Base-by-base conservation (phyloP, 2,888 invertebrate genomes). In the Dryadula phaetusa region DNA sequence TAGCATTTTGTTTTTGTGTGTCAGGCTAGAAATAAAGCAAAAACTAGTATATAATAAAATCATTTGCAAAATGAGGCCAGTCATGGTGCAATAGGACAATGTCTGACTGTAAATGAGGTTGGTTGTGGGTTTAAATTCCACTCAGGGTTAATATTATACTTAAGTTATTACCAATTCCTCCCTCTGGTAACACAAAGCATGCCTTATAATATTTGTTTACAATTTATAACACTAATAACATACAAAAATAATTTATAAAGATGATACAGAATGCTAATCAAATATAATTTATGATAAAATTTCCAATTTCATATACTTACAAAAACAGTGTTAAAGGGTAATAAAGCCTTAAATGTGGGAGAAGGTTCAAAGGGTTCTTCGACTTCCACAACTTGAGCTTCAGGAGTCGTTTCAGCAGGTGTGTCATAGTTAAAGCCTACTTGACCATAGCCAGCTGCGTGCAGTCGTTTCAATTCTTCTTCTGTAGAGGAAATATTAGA, bases 381-480 rank as follows among this genome's bases (percentile, higher is more conserved):
- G 28, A 94, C 94, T 79, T 96, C 96, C 5, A 93, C 93, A 0
- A 93, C 93, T 68, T 93, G 94, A 22, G 93, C 87, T 3, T 93
- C 88, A 2, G 92, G 86, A 10, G 90, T 85, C 0, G 89, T 82
- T 70, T 94, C 93, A 14, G 87, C 86, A 0, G 86, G 84, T 46
- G 86, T 84, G 64, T 96, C 95, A 77, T 97, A 97, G 82, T 95
- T 95, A 82, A 96, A 97, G 16, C 95, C 95, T 49, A 97, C 96
- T 87, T 97, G 96, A 25, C 95, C 95, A 68, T 96, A 96, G 49
- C 93, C 94, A 46, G 96, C 97, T 85, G 95, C 96, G 81, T 95
- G 96, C 54, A 98, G 93, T 62, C 98, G 93, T 86, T 98, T 98
- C 82, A 97, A 91, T 89, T 98, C 98, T 85, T 98, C 98, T 90